Evolutionary conservation across 1,140 invertebrate genomes (phyloP).

Genomic region (Brachionus plicatilis): DNA sequence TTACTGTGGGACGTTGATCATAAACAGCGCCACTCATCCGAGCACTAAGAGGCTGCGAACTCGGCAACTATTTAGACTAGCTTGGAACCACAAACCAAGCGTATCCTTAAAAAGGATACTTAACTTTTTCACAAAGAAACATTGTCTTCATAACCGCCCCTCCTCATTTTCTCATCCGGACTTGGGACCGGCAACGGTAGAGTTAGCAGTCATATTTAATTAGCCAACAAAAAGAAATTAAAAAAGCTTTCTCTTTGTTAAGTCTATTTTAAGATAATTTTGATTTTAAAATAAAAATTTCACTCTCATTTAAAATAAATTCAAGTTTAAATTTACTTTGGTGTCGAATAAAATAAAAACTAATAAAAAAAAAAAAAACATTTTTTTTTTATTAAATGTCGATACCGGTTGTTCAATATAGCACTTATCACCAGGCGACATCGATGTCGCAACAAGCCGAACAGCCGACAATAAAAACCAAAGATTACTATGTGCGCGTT

Average conservation of each 20-base stretch:
- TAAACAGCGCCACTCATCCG: neutral
- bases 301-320: neutral
- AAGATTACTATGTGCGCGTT: slow-evolving; percentile 20
- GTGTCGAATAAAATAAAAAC: neutral
- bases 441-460: neutral
- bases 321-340: neutral
- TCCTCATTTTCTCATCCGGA: no score
- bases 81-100: no score
- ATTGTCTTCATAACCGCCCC: no score
- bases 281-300: no score
- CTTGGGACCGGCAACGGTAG: no score
- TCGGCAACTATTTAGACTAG: neutral
- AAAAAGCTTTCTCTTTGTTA: no score
- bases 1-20: neutral
- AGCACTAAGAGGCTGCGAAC: neutral
- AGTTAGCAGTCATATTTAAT: no score
- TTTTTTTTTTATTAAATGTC: neutral
- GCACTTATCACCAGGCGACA: neutral
- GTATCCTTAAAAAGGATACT: no score
- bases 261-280: no score
- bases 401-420: neutral
- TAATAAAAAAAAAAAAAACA: neutral
- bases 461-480: neutral
- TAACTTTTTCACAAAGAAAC: no score
- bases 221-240: no score